A percentile compares a stretch with the other conserved stretches of the same genome.
phyloP scores from a whole-genome alignment of 35 echinoderm and acorn worm species.

The Lytechinus variegatus region DNA sequence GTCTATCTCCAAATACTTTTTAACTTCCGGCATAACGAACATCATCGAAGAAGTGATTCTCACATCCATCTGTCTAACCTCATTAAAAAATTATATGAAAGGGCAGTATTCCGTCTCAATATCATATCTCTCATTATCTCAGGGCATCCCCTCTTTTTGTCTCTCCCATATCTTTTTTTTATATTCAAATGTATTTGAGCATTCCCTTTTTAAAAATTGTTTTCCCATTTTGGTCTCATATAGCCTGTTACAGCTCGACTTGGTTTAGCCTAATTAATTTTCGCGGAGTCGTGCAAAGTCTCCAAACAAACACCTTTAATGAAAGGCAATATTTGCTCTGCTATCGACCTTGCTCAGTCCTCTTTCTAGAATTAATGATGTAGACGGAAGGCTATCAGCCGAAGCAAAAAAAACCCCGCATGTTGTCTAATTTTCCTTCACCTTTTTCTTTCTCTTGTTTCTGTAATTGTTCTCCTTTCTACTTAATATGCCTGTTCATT shows the following conservation, averaged over 20 bases:
- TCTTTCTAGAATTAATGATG: background rate
- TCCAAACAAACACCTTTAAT: background rate
- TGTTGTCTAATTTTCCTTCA: too few species aligned
- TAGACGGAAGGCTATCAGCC: background rate
- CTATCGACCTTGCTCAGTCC: background rate
- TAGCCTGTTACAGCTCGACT: background rate
- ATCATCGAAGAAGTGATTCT: too few species aligned
- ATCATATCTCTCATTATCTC: background rate
- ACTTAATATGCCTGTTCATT: too few species aligned
- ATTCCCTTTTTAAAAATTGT: too few species aligned
- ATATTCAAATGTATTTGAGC: too few species aligned
- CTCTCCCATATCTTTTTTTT: background rate
- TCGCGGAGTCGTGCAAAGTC: background rate
- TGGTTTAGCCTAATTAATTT: background rate
- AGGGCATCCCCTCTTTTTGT: background rate
- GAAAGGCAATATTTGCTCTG: background rate
- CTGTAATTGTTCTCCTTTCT: too few species aligned
- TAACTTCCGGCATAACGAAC: too few species aligned
- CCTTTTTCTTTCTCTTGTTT: too few species aligned
- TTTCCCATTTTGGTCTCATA: background rate
- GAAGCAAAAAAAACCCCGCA: background rate
- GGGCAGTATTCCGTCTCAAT: background rate
- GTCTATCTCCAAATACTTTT: too few species aligned
- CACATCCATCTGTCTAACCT: too few species aligned
- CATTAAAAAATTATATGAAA: too few species aligned